Percentiles rank a stretch among this genome's conserved stretches.
Evolutionary conservation across 2,113 vertebrate genomes (phyloP).

Genomic region (Scytalopus superciliaris): DNA sequence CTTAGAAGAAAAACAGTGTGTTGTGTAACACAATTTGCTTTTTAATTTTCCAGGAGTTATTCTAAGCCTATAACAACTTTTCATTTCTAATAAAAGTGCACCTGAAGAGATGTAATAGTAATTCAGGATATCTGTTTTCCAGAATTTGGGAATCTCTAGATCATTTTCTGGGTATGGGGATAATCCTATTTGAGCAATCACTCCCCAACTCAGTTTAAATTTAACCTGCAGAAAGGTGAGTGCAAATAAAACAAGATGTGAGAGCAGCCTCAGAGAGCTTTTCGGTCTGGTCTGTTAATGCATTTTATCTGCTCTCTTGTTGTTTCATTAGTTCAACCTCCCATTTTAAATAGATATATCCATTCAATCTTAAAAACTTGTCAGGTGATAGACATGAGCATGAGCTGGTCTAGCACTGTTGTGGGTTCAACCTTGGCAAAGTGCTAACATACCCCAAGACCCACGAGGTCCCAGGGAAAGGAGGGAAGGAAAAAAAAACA

Average conservation of each 20-base stretch:
- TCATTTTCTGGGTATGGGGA: neutral
- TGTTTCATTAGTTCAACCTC: neutral
- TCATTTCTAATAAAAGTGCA: neutral
- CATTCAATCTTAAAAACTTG: neutral
- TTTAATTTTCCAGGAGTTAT: neutral
- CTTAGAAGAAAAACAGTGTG: neutral
- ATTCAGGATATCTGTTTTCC: neutral
- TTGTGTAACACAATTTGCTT: neutral
- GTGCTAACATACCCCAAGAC: too few species aligned
- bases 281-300: neutral
- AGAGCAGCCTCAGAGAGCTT: neutral
- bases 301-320: neutral
- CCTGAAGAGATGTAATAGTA: neutral
- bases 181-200: neutral
- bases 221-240: neutral
- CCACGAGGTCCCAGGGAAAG: too few species aligned
- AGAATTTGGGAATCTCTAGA: neutral
- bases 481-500: too few species aligned
- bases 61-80: neutral
- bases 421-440: too few species aligned
- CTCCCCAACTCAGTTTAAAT: neutral
- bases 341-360: neutral
- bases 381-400: neutral
- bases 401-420: neutral
- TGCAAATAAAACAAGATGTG: neutral